Percentiles rank a stretch among this genome's conserved stretches.
Conservation (phyloP, 2,113 vertebrate species). For the Boleophthalmus pectinirostris region DNA sequence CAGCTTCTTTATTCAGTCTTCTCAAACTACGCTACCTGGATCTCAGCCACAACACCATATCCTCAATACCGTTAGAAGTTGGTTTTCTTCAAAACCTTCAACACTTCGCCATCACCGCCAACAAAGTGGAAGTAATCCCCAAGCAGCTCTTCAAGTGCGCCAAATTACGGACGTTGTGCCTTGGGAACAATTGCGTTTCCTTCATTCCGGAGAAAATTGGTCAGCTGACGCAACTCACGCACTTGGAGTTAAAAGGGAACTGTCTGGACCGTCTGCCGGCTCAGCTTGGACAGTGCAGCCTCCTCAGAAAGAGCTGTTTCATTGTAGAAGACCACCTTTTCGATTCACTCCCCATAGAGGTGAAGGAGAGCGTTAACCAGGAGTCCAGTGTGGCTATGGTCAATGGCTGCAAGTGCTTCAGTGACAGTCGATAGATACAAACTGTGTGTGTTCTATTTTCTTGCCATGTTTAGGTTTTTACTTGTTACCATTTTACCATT, state of each 20-base stretch:
- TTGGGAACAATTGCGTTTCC: constrained; percentile 92
- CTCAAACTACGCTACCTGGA: constrained; percentile 94
- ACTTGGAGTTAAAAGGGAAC: constrained; percentile 96
- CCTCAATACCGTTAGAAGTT: constrained; percentile 85
- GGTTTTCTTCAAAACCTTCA: constrained; percentile 94
- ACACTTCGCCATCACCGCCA: constrained; percentile 90
- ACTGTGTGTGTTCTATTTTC: neutral
- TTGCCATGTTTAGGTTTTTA: neutral
- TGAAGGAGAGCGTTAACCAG: constrained; percentile 94
- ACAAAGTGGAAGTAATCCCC: constrained; percentile 91
- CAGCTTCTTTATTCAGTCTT: constrained; percentile 88
- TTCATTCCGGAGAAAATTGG: constrained; percentile 89
- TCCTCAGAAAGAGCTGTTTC: constrained; percentile 88
- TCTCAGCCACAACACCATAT: constrained; percentile 90
- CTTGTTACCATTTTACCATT: neutral
- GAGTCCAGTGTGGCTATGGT: constrained; percentile 84
- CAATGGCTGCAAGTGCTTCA: constrained; percentile 82
- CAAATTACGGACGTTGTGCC: constrained; percentile 91
- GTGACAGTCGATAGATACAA: constrained; percentile 49
- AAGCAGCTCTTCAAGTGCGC: constrained; percentile 95
- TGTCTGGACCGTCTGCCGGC: constrained; percentile 91
- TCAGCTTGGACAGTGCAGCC: constrained; percentile 87
- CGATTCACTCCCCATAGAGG: constrained; percentile 89
- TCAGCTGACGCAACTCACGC: constrained; percentile 89
- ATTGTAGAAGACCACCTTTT: constrained; percentile 96